phyloP scores from a whole-genome alignment of 1,140 invertebrate genomes.

The Rhopalosiphum padi region DNA sequence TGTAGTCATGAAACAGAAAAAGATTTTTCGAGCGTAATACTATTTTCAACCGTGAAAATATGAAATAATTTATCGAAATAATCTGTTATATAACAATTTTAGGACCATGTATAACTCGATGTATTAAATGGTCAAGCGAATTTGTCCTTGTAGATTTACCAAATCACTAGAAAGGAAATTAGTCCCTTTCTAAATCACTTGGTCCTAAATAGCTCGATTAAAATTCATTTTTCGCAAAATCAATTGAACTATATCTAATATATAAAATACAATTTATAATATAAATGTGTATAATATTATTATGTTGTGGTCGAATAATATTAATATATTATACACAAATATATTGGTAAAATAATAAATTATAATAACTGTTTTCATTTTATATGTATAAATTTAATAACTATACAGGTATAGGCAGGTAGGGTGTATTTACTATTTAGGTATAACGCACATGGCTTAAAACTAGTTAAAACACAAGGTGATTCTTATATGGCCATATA shows the following conservation, averaged over 20 bases:
- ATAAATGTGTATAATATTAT: not conserved
- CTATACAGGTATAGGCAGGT: no score
- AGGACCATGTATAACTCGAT: not conserved
- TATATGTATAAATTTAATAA: no score
- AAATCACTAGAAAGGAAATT: not conserved
- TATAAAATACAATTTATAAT: no score
- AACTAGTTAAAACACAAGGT: no score
- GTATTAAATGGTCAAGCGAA: not conserved
- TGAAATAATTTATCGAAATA: not conserved
- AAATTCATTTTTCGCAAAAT: not conserved
- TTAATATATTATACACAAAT: not conserved
- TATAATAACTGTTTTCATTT: not conserved
- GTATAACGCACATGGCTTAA: no score
- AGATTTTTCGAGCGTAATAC: not conserved
- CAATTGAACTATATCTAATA: not conserved
- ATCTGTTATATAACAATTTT: not conserved
- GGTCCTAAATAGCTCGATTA: not conserved
- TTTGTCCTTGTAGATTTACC: not conserved
- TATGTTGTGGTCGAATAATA: not conserved
- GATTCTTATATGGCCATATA: no score
- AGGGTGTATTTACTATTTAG: no score
- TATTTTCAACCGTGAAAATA: not conserved
- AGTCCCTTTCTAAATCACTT: not conserved
- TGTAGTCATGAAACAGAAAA: not conserved
- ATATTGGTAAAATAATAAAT: not conserved